Evolutionary conservation across 1,140 invertebrate genomes (phyloP), one percentile per base, ranked within the genome.

Genomic region (Asobara japonica): DNA sequence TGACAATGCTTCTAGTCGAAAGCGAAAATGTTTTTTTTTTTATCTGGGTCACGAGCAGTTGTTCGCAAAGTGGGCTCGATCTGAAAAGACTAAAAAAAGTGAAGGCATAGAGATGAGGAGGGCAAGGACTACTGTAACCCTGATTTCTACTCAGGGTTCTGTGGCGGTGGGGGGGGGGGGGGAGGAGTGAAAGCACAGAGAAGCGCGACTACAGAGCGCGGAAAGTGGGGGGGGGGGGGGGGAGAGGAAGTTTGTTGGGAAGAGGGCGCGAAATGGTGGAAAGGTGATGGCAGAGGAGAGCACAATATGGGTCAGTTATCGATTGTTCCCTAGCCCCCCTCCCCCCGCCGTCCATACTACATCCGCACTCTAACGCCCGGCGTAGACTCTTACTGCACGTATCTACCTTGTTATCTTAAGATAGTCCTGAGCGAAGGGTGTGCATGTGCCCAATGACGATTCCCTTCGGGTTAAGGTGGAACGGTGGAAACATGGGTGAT

Each of bases 301-400:
- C 77, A 82, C 84, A 86, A 87, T 87, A 87, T 87, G 84, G 86
- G 85, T 86, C 86, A 86, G 81, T 83, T 87, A 86, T 87, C 83
- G 86, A 86, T 87, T 85, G 20, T 68, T 56, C 51, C 18, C 69
- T 67, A 61, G 61, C 67, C n/a, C 60, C 29, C 18, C 65, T 66
- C 33, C 38, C 61, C 64, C 66, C 27, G 20, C 51, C 33, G 22
- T 61, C 45, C 5, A 45, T 13, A 18, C n/a, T 45, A 45, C 41
- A 45, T 45, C 56, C 41, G 36, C 60, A 70, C 18, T 62, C 69
- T 81, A 83, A 83, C 75, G 77, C 77, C 75, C 78, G 79, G 75
- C 72, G 65, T 77, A 76, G 76, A 76, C 71, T 48, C 67, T 68
- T 74, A 75, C 70, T 72, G 20, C 41, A 41, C 67, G 69, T 75